phyloP scores from a whole-genome alignment of 2,797 vertebrate species.

The Enteromius treurensis region DNA sequence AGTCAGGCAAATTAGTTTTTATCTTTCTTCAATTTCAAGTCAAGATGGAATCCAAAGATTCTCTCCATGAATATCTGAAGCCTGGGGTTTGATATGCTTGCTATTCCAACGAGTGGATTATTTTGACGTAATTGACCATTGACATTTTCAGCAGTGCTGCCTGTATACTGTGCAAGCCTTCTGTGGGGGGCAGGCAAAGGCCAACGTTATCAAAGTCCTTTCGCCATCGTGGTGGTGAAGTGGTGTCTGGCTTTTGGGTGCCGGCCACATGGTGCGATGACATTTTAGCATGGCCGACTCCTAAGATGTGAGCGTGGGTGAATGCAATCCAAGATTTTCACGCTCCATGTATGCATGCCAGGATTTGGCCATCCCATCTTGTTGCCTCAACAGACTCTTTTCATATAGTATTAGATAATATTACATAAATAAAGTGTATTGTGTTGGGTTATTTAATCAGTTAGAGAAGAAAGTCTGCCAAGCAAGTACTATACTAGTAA shows the following conservation, averaged over 20 bases:
- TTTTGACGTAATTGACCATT: constrained; percentile 76
- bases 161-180: constrained; percentile 75
- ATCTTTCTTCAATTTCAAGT: constrained; percentile 62
- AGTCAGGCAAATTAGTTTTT: constrained; percentile 69
- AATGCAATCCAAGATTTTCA: constrained; percentile 61
- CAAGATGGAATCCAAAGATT: constrained; percentile 66
- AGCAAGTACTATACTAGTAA: constrained; percentile 17
- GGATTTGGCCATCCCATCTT: constrained; percentile 31
- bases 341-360: constrained; percentile 8
- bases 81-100: constrained; percentile 64
- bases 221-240: constrained; percentile 59
- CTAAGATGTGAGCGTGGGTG: constrained; percentile 73
- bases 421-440: neutral
- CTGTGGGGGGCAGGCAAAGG: constrained; percentile 68
- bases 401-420: neutral
- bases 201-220: constrained; percentile 74
- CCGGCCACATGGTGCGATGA: constrained; percentile 71
- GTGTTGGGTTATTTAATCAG: constrained; percentile 22
- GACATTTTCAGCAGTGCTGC: constrained; percentile 75
- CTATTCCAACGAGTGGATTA: constrained; percentile 70
- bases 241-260: constrained; percentile 57
- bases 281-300: constrained; percentile 76
- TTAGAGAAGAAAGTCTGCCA: constrained; percentile 7
- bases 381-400: neutral
- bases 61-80: constrained; percentile 67